phyloP scores from a whole-genome alignment of 2,797 vertebrate genomes.

The Sebastes nivosus region DNA sequence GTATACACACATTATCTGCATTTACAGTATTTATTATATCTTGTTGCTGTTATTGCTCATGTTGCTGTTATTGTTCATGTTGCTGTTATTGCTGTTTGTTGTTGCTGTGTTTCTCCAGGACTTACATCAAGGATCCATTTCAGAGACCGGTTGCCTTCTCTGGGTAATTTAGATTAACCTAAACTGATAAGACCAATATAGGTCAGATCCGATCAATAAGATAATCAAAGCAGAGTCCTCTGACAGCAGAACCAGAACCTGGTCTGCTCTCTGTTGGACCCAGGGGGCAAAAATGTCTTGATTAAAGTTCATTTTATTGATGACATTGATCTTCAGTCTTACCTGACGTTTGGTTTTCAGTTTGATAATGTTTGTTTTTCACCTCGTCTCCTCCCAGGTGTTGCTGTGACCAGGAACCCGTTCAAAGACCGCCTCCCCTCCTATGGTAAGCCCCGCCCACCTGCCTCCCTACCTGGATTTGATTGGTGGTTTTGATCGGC shows the following conservation, averaged over 20 bases:
- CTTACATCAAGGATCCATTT: conserved; percentile 56
- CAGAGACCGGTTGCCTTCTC: conserved; percentile 79
- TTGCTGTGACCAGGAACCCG: conserved; percentile 70
- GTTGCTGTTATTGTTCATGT: background rate
- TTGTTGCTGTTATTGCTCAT: too few species aligned
- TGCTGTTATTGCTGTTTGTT: background rate
- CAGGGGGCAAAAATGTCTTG: background rate
- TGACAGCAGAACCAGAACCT: background rate
- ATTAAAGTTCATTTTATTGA: background rate
- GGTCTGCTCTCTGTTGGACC: background rate
- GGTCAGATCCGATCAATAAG: background rate
- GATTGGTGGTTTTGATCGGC: background rate
- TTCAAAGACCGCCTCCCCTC: conserved; percentile 72
- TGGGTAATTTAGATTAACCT: conserved; percentile 60
- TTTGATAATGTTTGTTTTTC: background rate
- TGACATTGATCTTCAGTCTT: background rate
- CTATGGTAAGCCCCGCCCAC: conserved; percentile 61
- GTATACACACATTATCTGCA: too few species aligned
- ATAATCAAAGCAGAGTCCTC: background rate
- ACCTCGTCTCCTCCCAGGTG: conserved; percentile 53
- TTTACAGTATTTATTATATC: too few species aligned
- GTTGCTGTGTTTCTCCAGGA: conserved; percentile 24
- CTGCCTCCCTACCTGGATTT: background rate
- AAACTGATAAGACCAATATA: background rate
- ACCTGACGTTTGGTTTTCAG: background rate